Conservation (phyloP, 2,797 vertebrate genomes). For the Ctenosaura bakeri region DNA sequence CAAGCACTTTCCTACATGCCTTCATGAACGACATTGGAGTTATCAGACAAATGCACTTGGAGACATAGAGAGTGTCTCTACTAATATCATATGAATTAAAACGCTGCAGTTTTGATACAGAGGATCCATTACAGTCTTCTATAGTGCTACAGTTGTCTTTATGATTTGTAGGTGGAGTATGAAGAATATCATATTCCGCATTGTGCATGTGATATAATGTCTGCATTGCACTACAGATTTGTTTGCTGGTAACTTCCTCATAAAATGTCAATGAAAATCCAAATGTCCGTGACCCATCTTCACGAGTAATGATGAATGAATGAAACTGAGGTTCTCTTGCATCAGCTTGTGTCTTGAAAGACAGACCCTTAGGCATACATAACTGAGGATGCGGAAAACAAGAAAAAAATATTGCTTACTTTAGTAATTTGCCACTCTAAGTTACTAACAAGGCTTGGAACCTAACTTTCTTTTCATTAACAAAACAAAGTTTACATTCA, state of each 20-base stretch:
- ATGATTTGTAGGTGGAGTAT: conserved; percentile 82
- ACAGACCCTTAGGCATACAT: conserved; percentile 91
- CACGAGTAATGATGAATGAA: conserved; percentile 97
- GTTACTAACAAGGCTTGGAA: neutral
- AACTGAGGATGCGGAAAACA: conserved; percentile 78
- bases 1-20: conserved; percentile 92
- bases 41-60: conserved; percentile 98
- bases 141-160: conserved; percentile 82
- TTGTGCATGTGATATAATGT: conserved; percentile 99
- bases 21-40: conserved; percentile 97
- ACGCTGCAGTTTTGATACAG: conserved; percentile 93
- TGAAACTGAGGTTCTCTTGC: conserved; percentile 93
- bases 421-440: conserved; percentile 16
- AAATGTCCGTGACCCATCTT: conserved; percentile 98
- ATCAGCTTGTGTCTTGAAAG: conserved; percentile 95
- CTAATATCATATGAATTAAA: conserved; percentile 99
- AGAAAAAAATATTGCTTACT: conserved; percentile 25
- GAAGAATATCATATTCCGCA: conserved; percentile 95
- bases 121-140: conserved; percentile 81
- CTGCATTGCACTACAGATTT: conserved; percentile 99
- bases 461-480: neutral
- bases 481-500: neutral
- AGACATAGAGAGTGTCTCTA: conserved; percentile 96
- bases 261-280: conserved; percentile 98
- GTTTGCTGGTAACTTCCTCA: conserved; percentile 98